Evolutionary conservation across 2,888 invertebrate genomes (phyloP).

Genomic region (Parapristionchus giblindavisi): DNA sequence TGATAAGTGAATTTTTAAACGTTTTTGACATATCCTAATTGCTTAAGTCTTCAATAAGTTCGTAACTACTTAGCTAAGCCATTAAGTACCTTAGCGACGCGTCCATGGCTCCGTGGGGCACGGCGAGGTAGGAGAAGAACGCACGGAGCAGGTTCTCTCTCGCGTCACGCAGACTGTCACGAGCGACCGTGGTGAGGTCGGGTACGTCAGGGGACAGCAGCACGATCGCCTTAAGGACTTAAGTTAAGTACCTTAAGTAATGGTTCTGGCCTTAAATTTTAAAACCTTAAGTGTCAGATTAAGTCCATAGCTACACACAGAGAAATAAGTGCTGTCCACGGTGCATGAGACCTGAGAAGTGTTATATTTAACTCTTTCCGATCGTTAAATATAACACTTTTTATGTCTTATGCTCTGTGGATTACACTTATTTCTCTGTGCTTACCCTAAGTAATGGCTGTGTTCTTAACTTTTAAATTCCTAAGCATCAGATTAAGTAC

Average conservation of each 20-base stretch:
- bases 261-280: too few species aligned
- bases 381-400: too few species aligned
- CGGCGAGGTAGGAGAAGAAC: slow-evolving; percentile 58
- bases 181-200: slow-evolving; percentile 52
- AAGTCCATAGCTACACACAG: too few species aligned
- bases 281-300: too few species aligned
- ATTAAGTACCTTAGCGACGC: slow-evolving; percentile 62
- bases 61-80: not conserved
- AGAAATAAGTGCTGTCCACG: too few species aligned
- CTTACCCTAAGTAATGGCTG: too few species aligned
- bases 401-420: too few species aligned
- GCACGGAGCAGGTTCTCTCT: slow-evolving; percentile 62
- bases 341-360: too few species aligned
- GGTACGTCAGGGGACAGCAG: slow-evolving; percentile 60
- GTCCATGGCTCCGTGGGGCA: slow-evolving; percentile 51
- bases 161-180: slow-evolving; percentile 58
- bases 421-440: too few species aligned
- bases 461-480: too few species aligned
- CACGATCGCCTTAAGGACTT: slow-evolving; percentile 53
- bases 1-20: not conserved
- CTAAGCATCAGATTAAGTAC: too few species aligned
- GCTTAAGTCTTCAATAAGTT: not conserved
- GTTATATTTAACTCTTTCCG: too few species aligned
- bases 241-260: not conserved
- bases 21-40: not conserved